Evolutionary conservation across 2,888 invertebrate genomes (phyloP), one percentile per base, ranked within the genome.

Genomic region (Scaptomyza parva): DNA sequence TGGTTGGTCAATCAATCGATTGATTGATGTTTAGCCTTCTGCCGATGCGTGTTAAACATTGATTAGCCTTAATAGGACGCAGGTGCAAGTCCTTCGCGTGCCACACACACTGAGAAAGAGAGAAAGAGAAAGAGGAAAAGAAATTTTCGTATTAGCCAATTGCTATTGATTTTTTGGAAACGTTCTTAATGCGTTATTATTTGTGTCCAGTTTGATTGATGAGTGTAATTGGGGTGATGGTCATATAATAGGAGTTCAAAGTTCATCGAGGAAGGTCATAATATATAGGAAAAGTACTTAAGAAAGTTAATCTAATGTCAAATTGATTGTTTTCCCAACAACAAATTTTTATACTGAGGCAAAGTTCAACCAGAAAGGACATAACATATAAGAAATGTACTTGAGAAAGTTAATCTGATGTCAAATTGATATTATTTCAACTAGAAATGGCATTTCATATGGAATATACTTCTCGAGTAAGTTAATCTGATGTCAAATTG

Each of bases 41-140:
- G n/a, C 50, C 70, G 17, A 30, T 41, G 51, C 59, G 64, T 77
- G 87, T 68, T 66, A 76, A 86, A 68, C 78, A 75, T 80, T 80
- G 85, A 82, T 82, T 82, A 67, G 66, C 78, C 80, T 39, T 59
- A 70, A 71, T 80, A 50, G 66, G 66, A 37, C 58, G 39, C 83
- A 79, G 76, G 74, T 66, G 83, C 48, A 40, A n/a, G 12, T 26
- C 55, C 58, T 44, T 65, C 28, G 76, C 61, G 57, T 61, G 61
- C 48, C 17, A 20, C 43, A 11, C 24, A n/a, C n/a, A n/a, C n/a
- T n/a, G n/a, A n/a, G n/a, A n/a, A n/a, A n/a, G n/a, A n/a, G n/a
- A n/a, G n/a, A n/a, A n/a, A n/a, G n/a, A n/a, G n/a, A n/a, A n/a
- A n/a, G n/a, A n/a, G n/a, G n/a, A n/a, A n/a, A n/a, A n/a, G 12